These are phyloP conservation scores for Trachelus troglodyta DNA, from an alignment of 2,888 invertebrate species.

Conservation along the genomic window DNA sequence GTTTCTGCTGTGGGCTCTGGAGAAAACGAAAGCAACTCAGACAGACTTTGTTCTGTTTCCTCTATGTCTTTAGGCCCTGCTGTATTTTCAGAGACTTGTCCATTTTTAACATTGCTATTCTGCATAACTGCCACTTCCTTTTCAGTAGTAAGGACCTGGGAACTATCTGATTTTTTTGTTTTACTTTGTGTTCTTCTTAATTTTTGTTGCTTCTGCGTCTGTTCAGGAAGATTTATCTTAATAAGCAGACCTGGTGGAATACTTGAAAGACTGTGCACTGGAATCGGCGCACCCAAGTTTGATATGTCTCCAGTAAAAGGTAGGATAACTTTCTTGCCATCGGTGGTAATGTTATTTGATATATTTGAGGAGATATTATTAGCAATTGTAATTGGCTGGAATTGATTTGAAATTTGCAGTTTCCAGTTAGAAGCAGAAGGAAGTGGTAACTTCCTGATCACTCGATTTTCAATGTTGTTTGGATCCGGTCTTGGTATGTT, in stretches of 20 bases:
- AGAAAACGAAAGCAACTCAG: slow-evolving; percentile 40
- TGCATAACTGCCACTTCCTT: not conserved
- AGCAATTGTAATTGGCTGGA: slow-evolving; percentile 56
- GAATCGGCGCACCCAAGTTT: slow-evolving; percentile 59
- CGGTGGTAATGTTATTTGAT: slow-evolving; percentile 41
- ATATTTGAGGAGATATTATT: slow-evolving; percentile 45
- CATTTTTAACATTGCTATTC: slow-evolving; percentile 23
- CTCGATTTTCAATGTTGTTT: slow-evolving; percentile 46
- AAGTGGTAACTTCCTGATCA: slow-evolving; percentile 55
- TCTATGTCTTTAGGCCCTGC: not conserved
- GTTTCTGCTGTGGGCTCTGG: slow-evolving; percentile 28
- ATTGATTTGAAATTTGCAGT: slow-evolving; percentile 54
- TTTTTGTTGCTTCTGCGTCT: slow-evolving; percentile 26
- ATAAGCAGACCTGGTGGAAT: slow-evolving; percentile 62
- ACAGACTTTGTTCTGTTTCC: slow-evolving; percentile 16
- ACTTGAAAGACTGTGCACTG: slow-evolving; percentile 60
- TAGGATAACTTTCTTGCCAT: slow-evolving; percentile 58
- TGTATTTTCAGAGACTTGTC: slow-evolving; percentile 8
- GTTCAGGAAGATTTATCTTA: slow-evolving; percentile 60
- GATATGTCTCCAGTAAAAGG: slow-evolving; percentile 61
- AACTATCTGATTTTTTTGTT: slow-evolving; percentile 24
- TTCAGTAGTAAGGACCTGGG: not conserved
- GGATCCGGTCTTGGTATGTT: slow-evolving; percentile 57
- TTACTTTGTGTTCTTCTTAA: slow-evolving; percentile 15
- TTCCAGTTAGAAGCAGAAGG: slow-evolving; percentile 58